Evolutionary conservation across 2,797 vertebrate genomes (phyloP), one percentile per base, ranked within the genome.

Genomic region (Anas bahamensis): DNA sequence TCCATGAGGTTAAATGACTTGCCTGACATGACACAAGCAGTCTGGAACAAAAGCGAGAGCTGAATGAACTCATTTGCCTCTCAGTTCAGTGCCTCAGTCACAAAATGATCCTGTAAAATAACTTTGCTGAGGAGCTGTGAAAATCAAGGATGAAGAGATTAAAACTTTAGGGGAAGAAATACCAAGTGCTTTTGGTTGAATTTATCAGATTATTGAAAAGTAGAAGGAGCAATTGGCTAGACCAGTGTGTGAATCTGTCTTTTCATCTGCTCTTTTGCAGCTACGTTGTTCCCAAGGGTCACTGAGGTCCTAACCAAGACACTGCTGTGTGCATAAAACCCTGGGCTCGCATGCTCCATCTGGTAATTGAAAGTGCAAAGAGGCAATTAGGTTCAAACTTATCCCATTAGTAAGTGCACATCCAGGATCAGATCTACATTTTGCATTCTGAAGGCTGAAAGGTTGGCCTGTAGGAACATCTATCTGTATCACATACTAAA

Each of bases 281-380:
- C 48, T 44, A 4, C 35, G 18, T n/a, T 2, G 0, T 61, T 53
- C 37, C 68, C 29, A 4, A 4, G 10, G 31, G 63, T 65, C 3
- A 2, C 29, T 5, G 65, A 83, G 60, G 13, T 66, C 41, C 42
- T 73, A 39, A 71, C 61, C 11, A 35, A 4, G 12, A 17, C 5
- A 1, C 15, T 41, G 26, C 60, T 56, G 31, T 26, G 26, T 56
- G 64, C 5, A 31, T 17, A 9, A 87, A 87, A 71, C 23, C 46
- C 39, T 41, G 3, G 0, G 1, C 55, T 87, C 53, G 12, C 21
- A 0, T 1, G 7, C 37, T 85, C 15, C 2, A 16, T 16, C 29
- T 12, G 57, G 19, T 73, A 78, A 90, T 28, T 76, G 46, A 50
- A 92, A 88, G 69, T 15, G 52, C 53, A 83, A 90, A 76, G 64